Evolutionary conservation across 2,888 invertebrate genomes (phyloP).

Genomic region (Zygothrica quintamaculata): DNA sequence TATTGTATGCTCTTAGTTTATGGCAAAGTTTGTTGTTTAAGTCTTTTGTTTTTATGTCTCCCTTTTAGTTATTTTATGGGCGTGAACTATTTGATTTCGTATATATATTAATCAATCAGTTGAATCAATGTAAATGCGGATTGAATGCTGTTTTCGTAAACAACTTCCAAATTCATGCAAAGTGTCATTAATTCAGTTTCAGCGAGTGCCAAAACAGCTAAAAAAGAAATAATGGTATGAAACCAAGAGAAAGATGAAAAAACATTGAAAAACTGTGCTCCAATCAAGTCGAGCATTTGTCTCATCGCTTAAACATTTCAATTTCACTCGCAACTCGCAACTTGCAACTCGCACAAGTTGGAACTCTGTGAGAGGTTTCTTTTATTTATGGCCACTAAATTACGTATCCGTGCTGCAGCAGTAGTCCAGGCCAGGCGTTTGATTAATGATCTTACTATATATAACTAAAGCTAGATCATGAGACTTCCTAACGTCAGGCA

Average conservation of each 20-base stretch:
- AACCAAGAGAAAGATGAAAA: conserved; percentile 1
- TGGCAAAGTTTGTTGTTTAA: conserved; percentile 62
- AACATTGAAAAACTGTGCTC: conserved; percentile 54
- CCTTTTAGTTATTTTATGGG: conserved; percentile 40
- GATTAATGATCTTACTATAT: conserved; percentile 70
- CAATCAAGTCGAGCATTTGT: conserved; percentile 77
- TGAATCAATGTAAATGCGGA: conserved; percentile 66
- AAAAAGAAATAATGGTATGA: conserved; percentile 11
- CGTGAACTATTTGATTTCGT: conserved; percentile 31
- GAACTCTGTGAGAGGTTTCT: conserved; percentile 57
- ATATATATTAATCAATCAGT: conserved; percentile 61
- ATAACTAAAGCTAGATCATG: conserved; percentile 29
- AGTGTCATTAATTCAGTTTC: conserved; percentile 70
- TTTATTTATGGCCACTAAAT: conserved; percentile 79
- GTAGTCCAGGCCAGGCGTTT: conserved; percentile 27
- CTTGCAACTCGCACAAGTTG: too few relatives aligned
- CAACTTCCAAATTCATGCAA: conserved; percentile 73
- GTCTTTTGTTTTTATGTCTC: conserved; percentile 67
- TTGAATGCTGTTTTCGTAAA: conserved; percentile 77
- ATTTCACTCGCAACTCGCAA: conserved; percentile 75
- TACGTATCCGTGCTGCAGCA: conserved; percentile 64
- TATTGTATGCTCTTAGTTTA: conserved; percentile 19
- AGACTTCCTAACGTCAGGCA: conserved; percentile 58
- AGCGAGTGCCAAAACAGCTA: conserved; percentile 52
- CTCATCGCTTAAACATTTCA: conserved; percentile 80